Evolutionary conservation across 2,888 invertebrate species (phyloP).

Genomic region (Eupithecia dodoneata): DNA sequence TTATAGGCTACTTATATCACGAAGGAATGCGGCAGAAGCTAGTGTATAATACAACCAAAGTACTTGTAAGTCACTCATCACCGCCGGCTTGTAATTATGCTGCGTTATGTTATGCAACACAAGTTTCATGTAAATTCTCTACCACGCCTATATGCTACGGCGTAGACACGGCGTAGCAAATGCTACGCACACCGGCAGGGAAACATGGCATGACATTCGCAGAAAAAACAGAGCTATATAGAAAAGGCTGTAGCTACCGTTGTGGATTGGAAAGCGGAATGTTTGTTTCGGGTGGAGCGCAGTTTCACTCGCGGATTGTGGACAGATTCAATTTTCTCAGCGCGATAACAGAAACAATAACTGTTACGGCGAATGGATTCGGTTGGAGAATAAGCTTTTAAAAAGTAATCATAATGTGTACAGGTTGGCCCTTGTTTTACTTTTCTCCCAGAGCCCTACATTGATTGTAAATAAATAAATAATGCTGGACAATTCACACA

Average conservation of each 20-base stretch:
- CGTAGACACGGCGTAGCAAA: neutral
- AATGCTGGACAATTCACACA: too few relatives aligned
- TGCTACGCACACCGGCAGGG: neutral
- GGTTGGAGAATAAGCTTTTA: slow-evolving; percentile 23
- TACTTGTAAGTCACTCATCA: neutral
- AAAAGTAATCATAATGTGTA: slow-evolving; percentile 17
- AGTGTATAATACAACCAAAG: neutral
- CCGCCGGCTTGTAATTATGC: neutral
- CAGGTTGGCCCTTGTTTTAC: neutral
- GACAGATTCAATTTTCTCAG: slow-evolving; percentile 80
- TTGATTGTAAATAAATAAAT: too few relatives aligned
- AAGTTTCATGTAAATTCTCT: neutral
- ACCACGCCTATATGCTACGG: neutral
- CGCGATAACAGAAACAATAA: slow-evolving; percentile 75
- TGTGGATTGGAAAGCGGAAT: slow-evolving; percentile 39
- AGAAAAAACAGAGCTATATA: neutral
- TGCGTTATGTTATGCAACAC: neutral
- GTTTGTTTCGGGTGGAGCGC: slow-evolving; percentile 57
- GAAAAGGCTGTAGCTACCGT: neutral
- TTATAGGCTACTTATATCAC: too few relatives aligned
- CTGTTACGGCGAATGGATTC: slow-evolving; percentile 34
- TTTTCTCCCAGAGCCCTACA: too few relatives aligned
- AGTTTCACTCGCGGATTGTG: slow-evolving; percentile 72
- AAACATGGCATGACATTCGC: too few relatives aligned
- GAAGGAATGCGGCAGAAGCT: neutral